These are phyloP conservation scores for Abramis brama DNA, from an alignment of 2,113 vertebrate genomes.

Conservation along the genomic window DNA sequence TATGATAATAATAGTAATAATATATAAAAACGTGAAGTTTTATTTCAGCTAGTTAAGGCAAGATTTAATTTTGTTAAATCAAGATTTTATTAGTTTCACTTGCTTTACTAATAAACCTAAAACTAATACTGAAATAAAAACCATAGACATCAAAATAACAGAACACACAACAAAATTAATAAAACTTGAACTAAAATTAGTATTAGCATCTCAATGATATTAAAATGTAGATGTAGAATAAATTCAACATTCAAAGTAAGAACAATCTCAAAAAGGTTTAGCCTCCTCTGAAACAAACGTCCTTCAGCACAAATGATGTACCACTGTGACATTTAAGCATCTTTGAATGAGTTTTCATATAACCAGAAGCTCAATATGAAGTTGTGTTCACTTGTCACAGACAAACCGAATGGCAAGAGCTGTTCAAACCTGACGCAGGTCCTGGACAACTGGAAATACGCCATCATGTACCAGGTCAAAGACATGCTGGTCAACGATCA, in stretches of 20 bases:
- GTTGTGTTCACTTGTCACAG: constrained; percentile 58
- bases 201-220: not conserved
- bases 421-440: constrained; percentile 87
- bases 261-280: not conserved
- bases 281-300: not conserved
- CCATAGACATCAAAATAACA: not conserved
- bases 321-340: not conserved
- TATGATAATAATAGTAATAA: not conserved
- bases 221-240: not conserved
- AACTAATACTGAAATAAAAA: not conserved
- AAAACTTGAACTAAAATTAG: not conserved
- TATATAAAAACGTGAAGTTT: not conserved
- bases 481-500: constrained; percentile 84
- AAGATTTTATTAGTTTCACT: not conserved
- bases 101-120: not conserved
- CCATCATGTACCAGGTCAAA: constrained; percentile 83
- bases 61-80: not conserved
- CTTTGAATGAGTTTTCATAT: not conserved
- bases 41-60: not conserved
- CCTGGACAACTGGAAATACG: constrained; percentile 90
- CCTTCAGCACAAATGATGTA: not conserved
- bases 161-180: not conserved
- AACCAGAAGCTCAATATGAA: not conserved
- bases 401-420: constrained; percentile 62
- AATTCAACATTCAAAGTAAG: too few species aligned